Conservation (phyloP, 2,113 vertebrate genomes). For the Neotragus moschatus region DNA sequence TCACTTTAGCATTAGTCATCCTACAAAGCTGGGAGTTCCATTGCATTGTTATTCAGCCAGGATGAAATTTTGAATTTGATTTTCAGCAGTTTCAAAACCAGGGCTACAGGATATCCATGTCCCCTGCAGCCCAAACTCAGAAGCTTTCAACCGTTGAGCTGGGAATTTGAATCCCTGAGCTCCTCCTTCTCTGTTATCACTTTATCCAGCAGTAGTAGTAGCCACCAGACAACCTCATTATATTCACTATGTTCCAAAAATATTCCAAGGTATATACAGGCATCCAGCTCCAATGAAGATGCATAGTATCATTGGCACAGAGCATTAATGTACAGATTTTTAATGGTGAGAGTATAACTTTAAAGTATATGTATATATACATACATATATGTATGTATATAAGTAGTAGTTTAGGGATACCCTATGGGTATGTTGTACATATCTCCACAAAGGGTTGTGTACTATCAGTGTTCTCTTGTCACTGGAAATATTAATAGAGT, state of each 20-base stretch:
- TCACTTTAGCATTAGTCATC: not conserved
- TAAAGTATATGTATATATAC: not conserved
- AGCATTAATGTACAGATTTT: not conserved
- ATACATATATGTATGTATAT: not conserved
- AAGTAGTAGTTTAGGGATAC: not conserved
- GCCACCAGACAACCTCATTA: not conserved
- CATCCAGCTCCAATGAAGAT: not conserved
- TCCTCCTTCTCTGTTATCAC: not conserved
- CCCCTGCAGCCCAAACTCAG: not conserved
- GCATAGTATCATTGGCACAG: not conserved
- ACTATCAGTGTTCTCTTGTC: not conserved
- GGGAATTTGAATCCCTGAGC: not conserved
- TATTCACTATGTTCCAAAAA: not conserved
- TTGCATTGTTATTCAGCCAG: not conserved
- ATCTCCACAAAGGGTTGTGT: not conserved
- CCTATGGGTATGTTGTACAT: not conserved
- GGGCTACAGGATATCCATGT: not conserved
- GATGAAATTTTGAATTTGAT: not conserved
- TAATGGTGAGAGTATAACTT: not conserved
- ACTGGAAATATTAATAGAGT: not conserved
- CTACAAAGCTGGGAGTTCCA: not conserved
- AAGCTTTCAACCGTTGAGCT: not conserved
- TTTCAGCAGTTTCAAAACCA: not conserved
- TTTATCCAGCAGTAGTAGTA: not conserved
- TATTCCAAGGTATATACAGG: not conserved